Conservation (phyloP, 53 echinoderm and acorn worm species). For the Actinopyga echinites region DNA sequence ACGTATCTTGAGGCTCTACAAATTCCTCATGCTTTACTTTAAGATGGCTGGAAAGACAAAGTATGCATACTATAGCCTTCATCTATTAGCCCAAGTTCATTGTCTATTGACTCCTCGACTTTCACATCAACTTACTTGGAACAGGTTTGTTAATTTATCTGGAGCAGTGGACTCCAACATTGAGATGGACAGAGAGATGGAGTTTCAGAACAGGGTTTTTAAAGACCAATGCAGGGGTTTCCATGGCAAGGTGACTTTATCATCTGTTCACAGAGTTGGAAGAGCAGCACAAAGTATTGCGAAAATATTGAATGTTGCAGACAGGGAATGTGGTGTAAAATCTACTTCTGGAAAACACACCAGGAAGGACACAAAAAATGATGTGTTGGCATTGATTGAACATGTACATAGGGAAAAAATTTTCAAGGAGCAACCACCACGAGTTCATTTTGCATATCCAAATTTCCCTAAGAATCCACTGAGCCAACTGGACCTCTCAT, state of each 20-base stretch:
- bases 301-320: not conserved
- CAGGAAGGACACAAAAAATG: conserved; percentile 23
- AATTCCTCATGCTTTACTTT: conserved; percentile 50
- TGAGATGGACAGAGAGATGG: conserved; percentile 47
- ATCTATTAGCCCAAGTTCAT: conserved; percentile 53
- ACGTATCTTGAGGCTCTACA: conserved; percentile 42
- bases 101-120: conserved; percentile 52
- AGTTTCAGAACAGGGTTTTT: conserved; percentile 58
- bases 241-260: conserved; percentile 40
- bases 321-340: not conserved
- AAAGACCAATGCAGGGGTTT: conserved; percentile 46
- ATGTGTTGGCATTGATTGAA: conserved; percentile 13
- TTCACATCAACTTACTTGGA: conserved; percentile 60
- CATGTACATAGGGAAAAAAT: conserved; percentile 36
- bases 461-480: conserved; percentile 44
- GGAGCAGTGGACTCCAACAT: conserved; percentile 39
- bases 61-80: conserved; percentile 36
- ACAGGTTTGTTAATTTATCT: conserved; percentile 58
- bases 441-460: conserved; percentile 31
- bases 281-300: conserved; percentile 13
- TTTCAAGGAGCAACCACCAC: conserved; percentile 35
- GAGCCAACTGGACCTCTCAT: conserved; percentile 17
- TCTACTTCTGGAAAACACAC: conserved; percentile 24
- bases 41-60: conserved; percentile 40
- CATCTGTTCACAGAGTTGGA: conserved; percentile 41